Percentiles rank a stretch among this genome's conserved stretches.
Conservation (phyloP, 2,888 invertebrate genomes). For the Philereme transversata region DNA sequence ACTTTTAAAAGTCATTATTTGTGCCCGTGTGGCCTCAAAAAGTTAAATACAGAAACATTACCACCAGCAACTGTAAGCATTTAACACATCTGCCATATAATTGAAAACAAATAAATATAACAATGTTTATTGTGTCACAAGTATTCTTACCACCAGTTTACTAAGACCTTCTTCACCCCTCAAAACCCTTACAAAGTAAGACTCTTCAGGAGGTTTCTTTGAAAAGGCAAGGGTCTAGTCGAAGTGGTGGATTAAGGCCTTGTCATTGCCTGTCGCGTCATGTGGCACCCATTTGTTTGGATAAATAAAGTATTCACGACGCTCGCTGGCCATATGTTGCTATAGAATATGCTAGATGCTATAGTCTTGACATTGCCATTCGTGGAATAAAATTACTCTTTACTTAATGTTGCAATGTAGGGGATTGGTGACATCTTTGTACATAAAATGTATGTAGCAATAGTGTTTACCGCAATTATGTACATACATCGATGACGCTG, state of each 20-base stretch:
- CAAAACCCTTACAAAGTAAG: neutral
- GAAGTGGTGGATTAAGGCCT: slow-evolving; percentile 58
- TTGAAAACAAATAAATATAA: slow-evolving; percentile 72
- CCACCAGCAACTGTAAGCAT: slow-evolving; percentile 28
- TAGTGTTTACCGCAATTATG: slow-evolving; percentile 5
- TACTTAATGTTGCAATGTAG: slow-evolving; percentile 8
- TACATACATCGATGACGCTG: neutral
- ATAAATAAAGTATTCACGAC: slow-evolving; percentile 72
- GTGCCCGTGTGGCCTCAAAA: slow-evolving; percentile 1
- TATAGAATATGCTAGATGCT: slow-evolving; percentile 22
- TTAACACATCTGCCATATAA: slow-evolving; percentile 73
- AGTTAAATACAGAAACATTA: slow-evolving; percentile 21
- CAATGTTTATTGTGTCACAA: slow-evolving; percentile 76
- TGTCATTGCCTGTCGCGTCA: slow-evolving; percentile 76
- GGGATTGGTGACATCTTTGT: slow-evolving; percentile 21
- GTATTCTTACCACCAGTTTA: slow-evolving; percentile 47
- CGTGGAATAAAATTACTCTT: slow-evolving; percentile 16
- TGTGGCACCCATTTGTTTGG: slow-evolving; percentile 77
- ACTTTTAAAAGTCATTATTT: too few species aligned
- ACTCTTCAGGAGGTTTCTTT: slow-evolving; percentile 5
- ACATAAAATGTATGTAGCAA: slow-evolving; percentile 7
- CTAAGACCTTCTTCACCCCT: slow-evolving; percentile 39
- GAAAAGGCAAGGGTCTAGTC: slow-evolving; percentile 37
- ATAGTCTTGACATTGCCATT: slow-evolving; percentile 28
- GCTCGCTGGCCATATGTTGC: slow-evolving; percentile 61